Evolutionary conservation across 2,797 vertebrate species (phyloP), one percentile per base, ranked within the genome.

Genomic region (Neosalanx taihuensis): DNA sequence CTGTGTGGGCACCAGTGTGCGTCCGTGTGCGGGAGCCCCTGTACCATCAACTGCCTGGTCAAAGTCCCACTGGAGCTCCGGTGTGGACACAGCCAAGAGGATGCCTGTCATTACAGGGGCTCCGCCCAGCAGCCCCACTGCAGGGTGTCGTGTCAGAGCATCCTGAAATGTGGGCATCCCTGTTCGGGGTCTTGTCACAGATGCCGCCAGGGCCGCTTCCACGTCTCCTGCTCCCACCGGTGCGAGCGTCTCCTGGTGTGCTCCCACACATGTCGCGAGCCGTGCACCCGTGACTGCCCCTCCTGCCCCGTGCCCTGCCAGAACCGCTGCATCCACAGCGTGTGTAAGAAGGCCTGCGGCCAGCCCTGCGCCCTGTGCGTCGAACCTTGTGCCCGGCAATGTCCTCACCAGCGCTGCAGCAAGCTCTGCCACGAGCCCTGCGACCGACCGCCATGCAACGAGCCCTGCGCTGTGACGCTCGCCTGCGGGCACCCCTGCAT

Each of bases 371-470:
- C 79, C 29, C 93, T 93, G 1, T 98, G 96, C 2, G 82, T 78
- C 0, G 96, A 98, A 75, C 95, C 94, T 7, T 98, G 96, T 0
- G 76, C 84, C 26, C 96, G 95, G 95, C 87, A 72, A 60, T 98
- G 97, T 81, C 89, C 84, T 81, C 97, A 97, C 79, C 93, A 94
- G 51, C 78, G 73, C 41, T 97, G 96, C 72, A 91, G 85, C 67
- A 94, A 83, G 18, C 95, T 96, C 31, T 99, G 96, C 88, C 92
- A 91, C 0, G 96, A 98, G 82, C 91, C 95, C 0, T 98, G 96
- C 5, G 89, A 96, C 76, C 92, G 95, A 5, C 94, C 89, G 1
- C 94, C 94, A 0, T 98, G 96, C 79, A 83, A 87, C 0, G 75
- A 85, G 66, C 93, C 94, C 58, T 98, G 96, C 81, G 61, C 83